Conservation (phyloP, 2,888 invertebrate species). For the Dynastes tityus region DNA sequence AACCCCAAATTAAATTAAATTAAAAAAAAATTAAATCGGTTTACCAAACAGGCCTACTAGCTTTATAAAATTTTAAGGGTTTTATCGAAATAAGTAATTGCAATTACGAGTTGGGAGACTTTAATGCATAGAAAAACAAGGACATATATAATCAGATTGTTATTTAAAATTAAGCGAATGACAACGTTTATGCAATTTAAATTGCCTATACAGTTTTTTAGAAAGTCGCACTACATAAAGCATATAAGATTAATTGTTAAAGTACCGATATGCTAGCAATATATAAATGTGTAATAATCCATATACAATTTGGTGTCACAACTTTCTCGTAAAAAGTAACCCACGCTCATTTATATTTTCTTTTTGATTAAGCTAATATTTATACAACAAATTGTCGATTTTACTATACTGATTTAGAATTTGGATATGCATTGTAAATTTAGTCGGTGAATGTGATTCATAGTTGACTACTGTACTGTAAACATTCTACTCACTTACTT, state of each 20-base stretch:
- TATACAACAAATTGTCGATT: not conserved
- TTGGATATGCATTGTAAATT: not conserved
- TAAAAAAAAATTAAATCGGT: too few species aligned
- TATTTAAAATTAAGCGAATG: not conserved
- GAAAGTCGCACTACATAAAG: not conserved
- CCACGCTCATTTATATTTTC: not conserved
- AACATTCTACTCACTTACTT: too few species aligned
- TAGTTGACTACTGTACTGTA: not conserved
- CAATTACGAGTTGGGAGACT: too few species aligned
- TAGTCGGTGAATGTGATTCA: not conserved
- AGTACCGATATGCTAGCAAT: not conserved
- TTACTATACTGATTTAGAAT: not conserved
- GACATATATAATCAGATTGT: too few species aligned
- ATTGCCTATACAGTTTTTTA: constrained; percentile 15
- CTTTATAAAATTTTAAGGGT: too few species aligned
- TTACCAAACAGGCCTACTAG: too few species aligned
- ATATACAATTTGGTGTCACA: constrained; percentile 6
- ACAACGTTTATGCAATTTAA: not conserved
- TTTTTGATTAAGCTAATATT: not conserved
- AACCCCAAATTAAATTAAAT: too few species aligned
- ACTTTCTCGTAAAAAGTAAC: constrained; percentile 19
- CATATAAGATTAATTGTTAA: not conserved
- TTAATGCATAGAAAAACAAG: too few species aligned
- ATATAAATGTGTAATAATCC: not conserved
- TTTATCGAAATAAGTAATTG: too few species aligned